Evolutionary conservation across 2,797 vertebrate genomes (phyloP).

Genomic region (Sebastes taczanowskii): DNA sequence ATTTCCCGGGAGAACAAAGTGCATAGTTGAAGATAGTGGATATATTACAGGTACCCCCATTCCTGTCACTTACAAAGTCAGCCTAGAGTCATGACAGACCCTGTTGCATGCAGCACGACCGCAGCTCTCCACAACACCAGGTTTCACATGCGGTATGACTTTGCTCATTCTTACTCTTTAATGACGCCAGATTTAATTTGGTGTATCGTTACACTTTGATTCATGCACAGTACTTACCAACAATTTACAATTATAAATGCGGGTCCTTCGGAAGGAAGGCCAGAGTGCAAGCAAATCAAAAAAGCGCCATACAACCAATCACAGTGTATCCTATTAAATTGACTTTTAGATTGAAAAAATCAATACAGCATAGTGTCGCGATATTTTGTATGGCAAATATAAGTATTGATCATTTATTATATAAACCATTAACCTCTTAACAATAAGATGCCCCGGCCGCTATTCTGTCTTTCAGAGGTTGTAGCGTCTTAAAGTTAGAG

Average conservation of each 20-base stretch:
- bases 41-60: constrained; percentile 36
- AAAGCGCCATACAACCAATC: background rate
- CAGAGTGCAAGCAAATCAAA: background rate
- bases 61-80: constrained; percentile 39
- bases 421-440: too few relatives aligned
- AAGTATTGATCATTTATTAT: too few relatives aligned
- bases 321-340: background rate
- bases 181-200: background rate
- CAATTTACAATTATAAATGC: background rate
- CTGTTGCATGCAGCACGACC: background rate
- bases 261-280: too few relatives aligned
- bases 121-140: background rate
- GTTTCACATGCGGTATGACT: background rate
- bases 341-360: background rate
- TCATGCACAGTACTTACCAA: background rate
- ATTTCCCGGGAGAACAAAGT: constrained; percentile 58
- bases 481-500: too few relatives aligned
- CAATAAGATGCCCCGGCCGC: too few relatives aligned
- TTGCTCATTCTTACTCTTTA: background rate
- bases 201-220: background rate
- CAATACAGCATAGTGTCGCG: too few relatives aligned
- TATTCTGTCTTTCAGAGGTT: too few relatives aligned
- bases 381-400: too few relatives aligned
- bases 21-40: constrained; percentile 30
- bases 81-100: constrained; percentile 18